Base-by-base conservation (phyloP, 2,888 invertebrate genomes). In the Bellardia bayeri region DNA sequence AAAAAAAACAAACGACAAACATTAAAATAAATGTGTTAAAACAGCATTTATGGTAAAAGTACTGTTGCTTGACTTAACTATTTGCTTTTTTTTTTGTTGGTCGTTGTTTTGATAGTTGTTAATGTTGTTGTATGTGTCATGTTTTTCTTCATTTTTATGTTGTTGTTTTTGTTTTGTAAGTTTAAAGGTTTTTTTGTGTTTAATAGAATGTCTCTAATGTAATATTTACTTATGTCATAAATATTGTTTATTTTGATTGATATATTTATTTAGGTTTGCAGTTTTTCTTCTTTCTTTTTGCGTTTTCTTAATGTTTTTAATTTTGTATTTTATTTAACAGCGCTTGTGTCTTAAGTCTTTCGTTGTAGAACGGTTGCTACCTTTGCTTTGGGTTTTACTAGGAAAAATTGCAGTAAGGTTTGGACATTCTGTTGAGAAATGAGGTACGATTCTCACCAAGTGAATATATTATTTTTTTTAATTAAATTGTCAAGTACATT, bases 1-100 rank as follows among this genome's bases (percentile, higher is more conserved):
- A 68, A 30, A 74, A 76, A 14, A 69, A 51, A 49, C 56, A 45
- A 78, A 23, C 74, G 61, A 80, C 82, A 66, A 23, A 33, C 51
- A 66, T 66, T 30, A 81, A 78, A 86, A 69, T 74, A 74, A 82
- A 82, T 85, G 87, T 87, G 85, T 82, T 87, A 87, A 87, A 79
- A 56, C 82, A 79, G 63, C 79, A 71, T 87, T 85, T 85, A 85
- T 87, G 87, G 87, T 75, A 87, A 87, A 87, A 87, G 85, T 87
- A 87, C 87, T 85, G 87, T 87, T 87, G 69, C 69, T 79, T 82
- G 78, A 85, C 85, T 75, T 69, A 49, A 37, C 30, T 61, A 33
- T 54, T 75, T 64, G 6, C 6, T 6, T 6, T 69, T 30, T 37
- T 54, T 23, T 37, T 37, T 23, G n/a, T 37, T n/a, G 30, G 64